A percentile compares a stretch with the other conserved stretches of the same genome.
Conservation (phyloP, 2,797 vertebrate species). For the Melanotaenia boesemani region DNA sequence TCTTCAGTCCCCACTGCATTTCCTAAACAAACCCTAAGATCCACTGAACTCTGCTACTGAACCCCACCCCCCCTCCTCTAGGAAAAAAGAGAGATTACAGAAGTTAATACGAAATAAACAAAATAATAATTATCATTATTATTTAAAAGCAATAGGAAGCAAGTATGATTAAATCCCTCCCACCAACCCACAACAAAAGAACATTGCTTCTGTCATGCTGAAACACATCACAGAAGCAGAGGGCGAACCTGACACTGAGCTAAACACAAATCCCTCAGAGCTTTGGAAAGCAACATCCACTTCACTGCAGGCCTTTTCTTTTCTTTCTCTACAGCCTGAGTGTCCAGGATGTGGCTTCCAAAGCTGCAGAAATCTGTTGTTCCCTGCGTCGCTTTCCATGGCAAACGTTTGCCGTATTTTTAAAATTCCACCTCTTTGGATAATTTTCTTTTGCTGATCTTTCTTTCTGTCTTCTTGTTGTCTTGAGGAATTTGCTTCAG, state of each 20-base stretch:
- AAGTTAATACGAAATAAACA: background rate
- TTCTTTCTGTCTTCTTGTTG: background rate
- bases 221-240: background rate
- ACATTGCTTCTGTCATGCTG: background rate
- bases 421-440: constrained; percentile 3
- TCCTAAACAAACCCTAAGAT: too few relatives aligned
- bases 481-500: background rate
- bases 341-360: background rate
- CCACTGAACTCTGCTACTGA: too few relatives aligned
- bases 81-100: background rate
- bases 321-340: background rate
- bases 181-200: background rate
- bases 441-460: background rate
- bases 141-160: background rate
- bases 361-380: constrained; percentile 3
- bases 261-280: background rate
- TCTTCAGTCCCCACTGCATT: background rate
- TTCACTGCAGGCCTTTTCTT: background rate
- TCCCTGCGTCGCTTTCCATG: background rate
- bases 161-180: background rate
- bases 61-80: too few relatives aligned
- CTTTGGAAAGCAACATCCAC: background rate
- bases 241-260: background rate
- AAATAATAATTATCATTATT: background rate
- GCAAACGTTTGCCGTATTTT: background rate